These are phyloP conservation scores for Cuculus canorus DNA, from an alignment of 2,797 vertebrate genomes.

Conservation along the genomic window DNA sequence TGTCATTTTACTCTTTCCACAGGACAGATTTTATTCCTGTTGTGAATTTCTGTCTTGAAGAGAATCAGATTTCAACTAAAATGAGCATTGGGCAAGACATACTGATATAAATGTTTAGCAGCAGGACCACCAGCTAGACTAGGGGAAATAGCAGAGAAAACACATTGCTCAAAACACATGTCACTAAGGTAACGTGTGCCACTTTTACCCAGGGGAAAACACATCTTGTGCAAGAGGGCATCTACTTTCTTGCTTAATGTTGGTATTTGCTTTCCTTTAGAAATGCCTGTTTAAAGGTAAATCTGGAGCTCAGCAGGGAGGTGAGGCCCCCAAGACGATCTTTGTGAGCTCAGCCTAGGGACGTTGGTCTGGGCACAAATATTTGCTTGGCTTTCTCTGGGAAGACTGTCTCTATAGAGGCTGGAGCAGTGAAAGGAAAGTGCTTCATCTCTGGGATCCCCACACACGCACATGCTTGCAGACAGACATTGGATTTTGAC, in stretches of 20 bases:
- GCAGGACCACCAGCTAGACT: background rate
- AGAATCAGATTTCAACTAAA: background rate
- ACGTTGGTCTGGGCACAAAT: background rate
- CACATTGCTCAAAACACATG: background rate
- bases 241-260: background rate
- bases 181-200: background rate
- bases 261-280: background rate
- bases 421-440: background rate
- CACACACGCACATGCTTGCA: background rate
- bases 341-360: background rate
- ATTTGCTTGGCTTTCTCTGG: background rate
- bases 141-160: background rate
- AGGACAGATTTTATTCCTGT: background rate
- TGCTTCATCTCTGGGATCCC: background rate
- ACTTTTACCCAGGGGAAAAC: background rate
- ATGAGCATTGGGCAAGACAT: background rate
- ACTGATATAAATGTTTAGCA: background rate
- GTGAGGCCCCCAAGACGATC: background rate
- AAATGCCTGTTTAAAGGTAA: background rate
- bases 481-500: background rate
- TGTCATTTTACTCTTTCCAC: background rate
- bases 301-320: background rate
- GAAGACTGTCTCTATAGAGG: background rate
- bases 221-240: background rate
- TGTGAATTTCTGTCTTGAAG: background rate